A percentile compares a stretch with the other conserved stretches of the same genome.
Conservation (phyloP, 35 echinoderm and acorn worm species). For the Lytechinus pictus region DNA sequence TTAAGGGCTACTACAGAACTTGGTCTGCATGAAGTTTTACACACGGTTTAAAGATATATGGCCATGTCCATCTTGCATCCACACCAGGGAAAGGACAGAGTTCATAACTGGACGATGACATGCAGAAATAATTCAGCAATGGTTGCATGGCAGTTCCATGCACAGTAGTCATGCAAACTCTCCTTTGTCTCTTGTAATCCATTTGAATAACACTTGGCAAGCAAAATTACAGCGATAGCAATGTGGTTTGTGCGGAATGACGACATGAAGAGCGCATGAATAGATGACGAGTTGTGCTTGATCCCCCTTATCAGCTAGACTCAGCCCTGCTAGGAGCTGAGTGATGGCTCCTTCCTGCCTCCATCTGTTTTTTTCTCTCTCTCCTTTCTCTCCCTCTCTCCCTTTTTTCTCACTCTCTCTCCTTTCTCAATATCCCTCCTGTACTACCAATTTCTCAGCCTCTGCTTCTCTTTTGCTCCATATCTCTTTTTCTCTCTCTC, state of each 20-base stretch:
- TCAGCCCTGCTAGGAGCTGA: constrained; percentile 37
- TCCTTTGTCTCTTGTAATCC: background rate
- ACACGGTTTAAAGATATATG: no score
- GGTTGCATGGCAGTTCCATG: background rate
- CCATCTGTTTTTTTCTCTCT: background rate
- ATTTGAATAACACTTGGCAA: background rate
- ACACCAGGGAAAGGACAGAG: no score
- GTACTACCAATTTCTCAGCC: no score
- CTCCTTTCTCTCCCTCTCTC: background rate
- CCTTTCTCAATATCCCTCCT: no score
- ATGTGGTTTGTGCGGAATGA: background rate
- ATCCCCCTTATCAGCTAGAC: constrained; percentile 44
- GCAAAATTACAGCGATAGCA: background rate
- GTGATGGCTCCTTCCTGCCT: constrained; percentile 45
- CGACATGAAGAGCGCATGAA: background rate
- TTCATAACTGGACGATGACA: no score
- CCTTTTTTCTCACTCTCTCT: no score
- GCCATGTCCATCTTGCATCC: no score
- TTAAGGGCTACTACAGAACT: no score
- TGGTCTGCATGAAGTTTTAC: no score
- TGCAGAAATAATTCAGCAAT: background rate
- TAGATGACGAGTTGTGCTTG: constrained; percentile 25
- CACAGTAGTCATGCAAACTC: background rate
- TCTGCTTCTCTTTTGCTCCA: no score
- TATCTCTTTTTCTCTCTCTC: no score